Evolutionary conservation across 2,888 invertebrate species (phyloP).

Genomic region (Pristionchus mayeri): DNA sequence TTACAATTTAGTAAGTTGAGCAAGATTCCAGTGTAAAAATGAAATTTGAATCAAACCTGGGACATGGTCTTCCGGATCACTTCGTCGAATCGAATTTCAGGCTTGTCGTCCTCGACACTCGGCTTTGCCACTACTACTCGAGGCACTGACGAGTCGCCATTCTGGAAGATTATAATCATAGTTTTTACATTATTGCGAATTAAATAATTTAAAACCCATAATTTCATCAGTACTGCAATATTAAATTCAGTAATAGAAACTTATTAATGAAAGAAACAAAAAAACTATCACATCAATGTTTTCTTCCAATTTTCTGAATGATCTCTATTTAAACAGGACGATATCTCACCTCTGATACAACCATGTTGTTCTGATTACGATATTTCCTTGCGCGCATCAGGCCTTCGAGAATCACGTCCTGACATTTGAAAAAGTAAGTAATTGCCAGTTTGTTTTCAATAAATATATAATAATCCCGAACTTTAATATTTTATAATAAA

Average conservation of each 20-base stretch:
- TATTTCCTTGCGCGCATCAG: slow-evolving; percentile 53
- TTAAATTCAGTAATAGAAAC: too few relatives aligned
- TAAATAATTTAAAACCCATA: too few relatives aligned
- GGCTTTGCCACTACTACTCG: neutral
- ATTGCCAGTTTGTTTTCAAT: too few relatives aligned
- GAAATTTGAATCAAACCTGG: neutral
- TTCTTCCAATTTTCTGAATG: too few relatives aligned
- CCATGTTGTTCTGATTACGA: slow-evolving; percentile 3
- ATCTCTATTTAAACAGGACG: neutral
- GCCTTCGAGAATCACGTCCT: slow-evolving; percentile 55
- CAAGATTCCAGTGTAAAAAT: too few relatives aligned
- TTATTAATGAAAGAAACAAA: too few relatives aligned
- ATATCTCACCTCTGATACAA: neutral
- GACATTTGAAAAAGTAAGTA: neutral
- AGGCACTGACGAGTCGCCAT: neutral
- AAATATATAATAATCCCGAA: too few relatives aligned
- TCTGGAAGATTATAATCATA: neutral
- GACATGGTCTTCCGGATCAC: slow-evolving; percentile 51
- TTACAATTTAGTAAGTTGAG: neutral
- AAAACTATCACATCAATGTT: too few relatives aligned
- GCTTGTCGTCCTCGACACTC: neutral
- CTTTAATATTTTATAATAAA: too few relatives aligned
- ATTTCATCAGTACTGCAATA: too few relatives aligned
- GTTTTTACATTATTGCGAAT: neutral
- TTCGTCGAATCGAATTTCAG: neutral